Conservation (phyloP, 2,797 vertebrate genomes). For the Apodemus agrarius region DNA sequence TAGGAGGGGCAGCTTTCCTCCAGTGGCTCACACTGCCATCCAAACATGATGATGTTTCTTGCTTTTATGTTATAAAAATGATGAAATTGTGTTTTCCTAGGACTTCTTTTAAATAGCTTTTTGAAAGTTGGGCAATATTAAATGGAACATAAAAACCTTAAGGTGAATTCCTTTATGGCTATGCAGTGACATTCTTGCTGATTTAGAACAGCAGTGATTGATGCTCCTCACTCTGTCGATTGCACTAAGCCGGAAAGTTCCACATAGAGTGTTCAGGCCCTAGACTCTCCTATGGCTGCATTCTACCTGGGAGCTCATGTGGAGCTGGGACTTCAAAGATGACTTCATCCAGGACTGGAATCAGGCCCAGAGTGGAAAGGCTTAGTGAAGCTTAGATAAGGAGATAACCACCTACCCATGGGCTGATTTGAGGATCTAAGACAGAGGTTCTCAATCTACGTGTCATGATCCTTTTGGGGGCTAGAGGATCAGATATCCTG, state of each 20-base stretch:
- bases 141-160: slow-evolving; percentile 47
- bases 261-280: neutral
- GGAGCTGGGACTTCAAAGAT: neutral
- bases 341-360: neutral
- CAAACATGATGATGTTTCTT: slow-evolving; percentile 41
- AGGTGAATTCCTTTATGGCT: slow-evolving; percentile 22
- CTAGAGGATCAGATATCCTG: neutral
- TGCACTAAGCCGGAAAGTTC: neutral
- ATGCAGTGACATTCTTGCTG: neutral
- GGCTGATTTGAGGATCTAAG: neutral
- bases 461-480: neutral
- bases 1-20: slow-evolving; percentile 20
- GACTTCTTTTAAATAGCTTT: slow-evolving; percentile 42
- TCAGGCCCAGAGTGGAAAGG: neutral
- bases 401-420: neutral
- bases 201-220: neutral
- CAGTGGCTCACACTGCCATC: neutral
- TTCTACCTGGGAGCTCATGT: neutral
- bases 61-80: slow-evolving; percentile 27
- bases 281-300: neutral
- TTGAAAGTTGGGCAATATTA: slow-evolving; percentile 48
- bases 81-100: slow-evolving; percentile 30
- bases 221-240: neutral
- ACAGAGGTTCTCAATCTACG: neutral
- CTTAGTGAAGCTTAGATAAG: neutral